phyloP scores from a whole-genome alignment of 2,113 vertebrate species.

The Pogonocichla stellata region DNA sequence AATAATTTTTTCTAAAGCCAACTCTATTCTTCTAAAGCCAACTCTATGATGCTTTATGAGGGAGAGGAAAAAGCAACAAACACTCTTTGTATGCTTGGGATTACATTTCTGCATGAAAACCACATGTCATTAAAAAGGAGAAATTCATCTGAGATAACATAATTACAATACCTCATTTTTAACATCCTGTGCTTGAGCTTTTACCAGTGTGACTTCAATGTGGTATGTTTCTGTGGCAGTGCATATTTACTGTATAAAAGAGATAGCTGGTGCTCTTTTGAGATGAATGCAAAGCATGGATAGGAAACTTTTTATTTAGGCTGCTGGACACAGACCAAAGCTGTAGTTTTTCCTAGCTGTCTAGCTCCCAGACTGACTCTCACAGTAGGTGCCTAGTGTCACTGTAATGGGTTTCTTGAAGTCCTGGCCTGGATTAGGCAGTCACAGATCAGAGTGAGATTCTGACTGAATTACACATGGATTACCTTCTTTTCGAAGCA shows the following conservation, averaged over 20 bases:
- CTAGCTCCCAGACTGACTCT: constrained; percentile 70
- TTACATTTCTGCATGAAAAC: not conserved
- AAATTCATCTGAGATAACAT: constrained; percentile 1
- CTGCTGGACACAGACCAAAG: constrained; percentile 68
- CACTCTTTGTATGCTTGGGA: not conserved
- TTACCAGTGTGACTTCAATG: not conserved
- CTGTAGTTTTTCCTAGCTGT: constrained; percentile 70
- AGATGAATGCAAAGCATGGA: constrained; percentile 48
- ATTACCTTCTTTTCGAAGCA: not conserved
- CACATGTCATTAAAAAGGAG: not conserved
- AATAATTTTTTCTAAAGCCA: not conserved
- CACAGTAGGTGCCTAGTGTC: constrained; percentile 69
- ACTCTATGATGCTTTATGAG: not conserved
- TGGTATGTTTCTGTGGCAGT: not conserved
- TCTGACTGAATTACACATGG: not conserved
- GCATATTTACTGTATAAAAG: not conserved
- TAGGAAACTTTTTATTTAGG: constrained; percentile 73
- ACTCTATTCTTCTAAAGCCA: not conserved
- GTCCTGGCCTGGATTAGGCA: constrained; percentile 64
- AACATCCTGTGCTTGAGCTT: not conserved
- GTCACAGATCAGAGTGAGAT: constrained; percentile 11
- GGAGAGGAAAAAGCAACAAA: not conserved
- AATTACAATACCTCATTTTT: not conserved
- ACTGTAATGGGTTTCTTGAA: constrained; percentile 42
- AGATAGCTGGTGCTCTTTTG: not conserved